A percentile compares a stretch with the other conserved stretches of the same genome.
Evolutionary conservation across 1,140 invertebrate genomes (phyloP).

Genomic region (Drosophila albomicans): DNA sequence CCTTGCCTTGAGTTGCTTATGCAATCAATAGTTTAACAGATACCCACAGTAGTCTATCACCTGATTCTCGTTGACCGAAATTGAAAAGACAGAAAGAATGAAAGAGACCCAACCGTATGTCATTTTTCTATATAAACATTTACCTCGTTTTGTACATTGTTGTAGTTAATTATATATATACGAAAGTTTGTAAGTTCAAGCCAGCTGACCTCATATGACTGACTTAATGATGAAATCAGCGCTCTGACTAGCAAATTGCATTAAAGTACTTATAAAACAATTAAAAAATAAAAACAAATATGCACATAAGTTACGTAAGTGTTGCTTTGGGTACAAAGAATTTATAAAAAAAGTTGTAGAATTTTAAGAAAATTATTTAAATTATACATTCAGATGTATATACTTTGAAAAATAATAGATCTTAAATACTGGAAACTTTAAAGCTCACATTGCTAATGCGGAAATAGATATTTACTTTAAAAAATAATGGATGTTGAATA

Average conservation of each 20-base stretch:
- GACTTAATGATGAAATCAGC: constrained; percentile 62
- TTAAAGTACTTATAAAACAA: constrained; percentile 48
- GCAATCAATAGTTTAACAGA: constrained; percentile 31
- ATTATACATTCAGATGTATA: no score
- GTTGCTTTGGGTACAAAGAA: neutral
- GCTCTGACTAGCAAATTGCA: constrained; percentile 45
- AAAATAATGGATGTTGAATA: no score
- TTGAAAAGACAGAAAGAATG: no score
- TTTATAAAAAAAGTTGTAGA: neutral
- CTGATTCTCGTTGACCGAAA: constrained; percentile 2
- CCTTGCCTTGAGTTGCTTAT: constrained; percentile 9
- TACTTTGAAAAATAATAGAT: no score
- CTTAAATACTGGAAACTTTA: no score
- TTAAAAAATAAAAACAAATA: constrained; percentile 35
- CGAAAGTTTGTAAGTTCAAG: constrained; percentile 12
- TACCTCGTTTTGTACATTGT: neutral
- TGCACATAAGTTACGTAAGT: constrained; percentile 3
- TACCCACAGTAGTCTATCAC: constrained; percentile 8
- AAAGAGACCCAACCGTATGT: neutral
- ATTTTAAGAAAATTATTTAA: neutral
- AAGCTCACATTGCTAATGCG: no score
- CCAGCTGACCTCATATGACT: constrained; percentile 56
- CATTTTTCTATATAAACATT: neutral
- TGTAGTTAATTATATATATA: no score
- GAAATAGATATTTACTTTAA: no score